A percentile compares a stretch with the other conserved stretches of the same genome.
phyloP scores from a whole-genome alignment of 1,140 invertebrate genomes.

The Akabosia matsudoensis region DNA sequence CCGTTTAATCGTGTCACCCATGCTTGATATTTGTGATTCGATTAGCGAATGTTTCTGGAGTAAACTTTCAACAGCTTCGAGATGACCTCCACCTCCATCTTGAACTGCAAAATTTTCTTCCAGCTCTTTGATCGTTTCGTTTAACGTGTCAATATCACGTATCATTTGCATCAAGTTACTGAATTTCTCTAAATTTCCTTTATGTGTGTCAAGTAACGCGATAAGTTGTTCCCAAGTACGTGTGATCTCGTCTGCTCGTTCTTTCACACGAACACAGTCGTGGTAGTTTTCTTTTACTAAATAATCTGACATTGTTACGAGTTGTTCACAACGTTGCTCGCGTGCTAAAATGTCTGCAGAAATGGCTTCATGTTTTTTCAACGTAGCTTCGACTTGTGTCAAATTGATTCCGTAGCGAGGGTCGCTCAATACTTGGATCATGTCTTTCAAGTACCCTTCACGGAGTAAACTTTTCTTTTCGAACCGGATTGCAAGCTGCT shows the following conservation, averaged over 20 bases:
- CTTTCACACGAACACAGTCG: slow-evolving; percentile 74
- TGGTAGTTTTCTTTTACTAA: slow-evolving; percentile 89
- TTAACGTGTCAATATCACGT: slow-evolving; percentile 87
- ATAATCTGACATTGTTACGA: slow-evolving; percentile 87
- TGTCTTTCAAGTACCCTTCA: slow-evolving; percentile 94
- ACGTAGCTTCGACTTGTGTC: slow-evolving; percentile 89
- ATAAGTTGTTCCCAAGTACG: slow-evolving; percentile 82
- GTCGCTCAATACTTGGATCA: slow-evolving; percentile 90
- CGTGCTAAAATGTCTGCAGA: slow-evolving; percentile 90
- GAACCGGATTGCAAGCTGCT: slow-evolving; percentile 94
- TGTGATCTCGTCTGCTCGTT: slow-evolving; percentile 80
- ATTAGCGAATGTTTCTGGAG: slow-evolving; percentile 88
- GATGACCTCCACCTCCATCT: slow-evolving; percentile 84
- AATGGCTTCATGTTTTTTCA: slow-evolving; percentile 98
- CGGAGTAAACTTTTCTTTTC: slow-evolving; percentile 88
- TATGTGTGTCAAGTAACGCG: slow-evolving; percentile 78
- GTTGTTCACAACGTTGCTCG: slow-evolving; percentile 88
- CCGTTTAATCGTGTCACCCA: slow-evolving; percentile 1
- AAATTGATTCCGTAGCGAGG: slow-evolving; percentile 86
- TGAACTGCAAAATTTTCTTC: slow-evolving; percentile 76
- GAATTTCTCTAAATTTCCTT: slow-evolving; percentile 70
- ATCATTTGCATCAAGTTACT: slow-evolving; percentile 78
- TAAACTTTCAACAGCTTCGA: slow-evolving; percentile 88
- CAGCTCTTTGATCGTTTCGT: slow-evolving; percentile 63
- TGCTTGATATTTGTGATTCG: slow-evolving; percentile 56